These are phyloP conservation scores for Drosophila vallismaia DNA, from an alignment of 2,888 invertebrate species.

Conservation along the genomic window DNA sequence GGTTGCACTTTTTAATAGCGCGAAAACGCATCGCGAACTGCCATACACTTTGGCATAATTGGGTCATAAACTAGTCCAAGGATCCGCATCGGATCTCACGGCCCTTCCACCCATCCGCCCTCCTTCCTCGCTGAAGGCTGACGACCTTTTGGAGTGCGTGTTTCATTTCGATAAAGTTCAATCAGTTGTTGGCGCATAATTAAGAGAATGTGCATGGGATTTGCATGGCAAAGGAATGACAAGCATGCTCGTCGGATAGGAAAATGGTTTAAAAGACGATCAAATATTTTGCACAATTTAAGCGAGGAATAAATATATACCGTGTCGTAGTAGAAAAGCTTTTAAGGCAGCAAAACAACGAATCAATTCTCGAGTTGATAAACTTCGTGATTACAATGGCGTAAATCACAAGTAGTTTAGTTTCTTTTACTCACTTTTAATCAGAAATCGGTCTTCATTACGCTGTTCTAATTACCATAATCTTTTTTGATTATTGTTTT, in stretches of 20 bases:
- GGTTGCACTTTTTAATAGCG: conserved; percentile 47
- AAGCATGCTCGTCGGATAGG: neutral
- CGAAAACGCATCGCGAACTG: conserved; percentile 67
- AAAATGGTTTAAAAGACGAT: neutral
- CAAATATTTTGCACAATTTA: neutral
- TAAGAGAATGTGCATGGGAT: conserved; percentile 19
- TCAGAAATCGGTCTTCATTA: conserved; percentile 13
- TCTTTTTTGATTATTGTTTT: conserved; percentile 30
- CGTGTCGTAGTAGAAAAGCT: neutral
- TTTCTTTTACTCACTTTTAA: conserved; percentile 10
- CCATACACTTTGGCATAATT: conserved; percentile 78
- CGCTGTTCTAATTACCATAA: conserved; percentile 33
- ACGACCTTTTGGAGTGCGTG: conserved; percentile 49
- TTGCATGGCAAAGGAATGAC: conserved; percentile 16
- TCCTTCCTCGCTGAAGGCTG: conserved; percentile 34
- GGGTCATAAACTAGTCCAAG: conserved; percentile 78
- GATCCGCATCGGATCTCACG: conserved; percentile 33
- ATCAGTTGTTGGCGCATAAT: conserved; percentile 34
- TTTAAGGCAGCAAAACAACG: neutral
- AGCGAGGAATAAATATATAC: neutral
- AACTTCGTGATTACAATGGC: neutral
- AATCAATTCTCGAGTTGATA: neutral
- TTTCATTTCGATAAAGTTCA: conserved; percentile 27
- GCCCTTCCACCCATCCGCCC: neutral
- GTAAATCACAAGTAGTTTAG: neutral